Percentiles rank a stretch among this genome's conserved stretches.
These are phyloP conservation scores for Drosophila neonasuta DNA, from an alignment of 2,888 invertebrate genomes.

Conservation along the genomic window DNA sequence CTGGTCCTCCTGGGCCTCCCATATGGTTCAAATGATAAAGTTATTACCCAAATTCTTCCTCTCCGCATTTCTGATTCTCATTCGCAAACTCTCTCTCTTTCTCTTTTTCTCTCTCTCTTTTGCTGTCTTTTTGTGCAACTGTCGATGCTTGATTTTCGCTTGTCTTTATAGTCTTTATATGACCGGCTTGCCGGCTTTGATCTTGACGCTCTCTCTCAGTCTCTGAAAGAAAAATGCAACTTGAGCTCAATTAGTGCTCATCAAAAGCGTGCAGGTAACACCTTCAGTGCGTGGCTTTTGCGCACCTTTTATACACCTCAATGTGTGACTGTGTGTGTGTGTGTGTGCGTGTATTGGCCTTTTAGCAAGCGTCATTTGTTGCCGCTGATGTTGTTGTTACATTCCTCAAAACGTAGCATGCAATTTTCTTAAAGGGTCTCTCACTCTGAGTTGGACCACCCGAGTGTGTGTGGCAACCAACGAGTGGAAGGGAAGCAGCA, in stretches of 20 bases:
- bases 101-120: conserved; percentile 3
- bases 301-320: conserved; percentile 54
- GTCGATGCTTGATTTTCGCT: conserved; percentile 77
- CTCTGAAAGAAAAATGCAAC: conserved; percentile 69
- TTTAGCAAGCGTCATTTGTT: conserved; percentile 48
- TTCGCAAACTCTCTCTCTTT: conserved; percentile 9
- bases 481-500: not conserved
- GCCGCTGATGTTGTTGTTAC: conserved; percentile 37
- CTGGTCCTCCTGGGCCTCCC: conserved; percentile 75
- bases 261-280: conserved; percentile 77
- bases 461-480: conserved; percentile 1
- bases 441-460: conserved; percentile 46
- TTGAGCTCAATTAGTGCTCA: conserved; percentile 77
- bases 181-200: conserved; percentile 69
- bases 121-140: conserved; percentile 48
- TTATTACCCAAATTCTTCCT: conserved; percentile 80
- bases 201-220: conserved; percentile 57
- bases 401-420: conserved; percentile 38
- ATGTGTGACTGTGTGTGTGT: not conserved
- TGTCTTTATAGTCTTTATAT: conserved; percentile 58
- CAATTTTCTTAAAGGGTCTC: conserved; percentile 65
- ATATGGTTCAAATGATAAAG: conserved; percentile 81
- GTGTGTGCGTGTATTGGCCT: conserved; percentile 36
- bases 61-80: conserved; percentile 35
- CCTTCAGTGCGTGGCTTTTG: conserved; percentile 76